These are phyloP conservation scores for Synergus umbraculus DNA, from an alignment of 2,888 invertebrate species.

Conservation along the genomic window DNA sequence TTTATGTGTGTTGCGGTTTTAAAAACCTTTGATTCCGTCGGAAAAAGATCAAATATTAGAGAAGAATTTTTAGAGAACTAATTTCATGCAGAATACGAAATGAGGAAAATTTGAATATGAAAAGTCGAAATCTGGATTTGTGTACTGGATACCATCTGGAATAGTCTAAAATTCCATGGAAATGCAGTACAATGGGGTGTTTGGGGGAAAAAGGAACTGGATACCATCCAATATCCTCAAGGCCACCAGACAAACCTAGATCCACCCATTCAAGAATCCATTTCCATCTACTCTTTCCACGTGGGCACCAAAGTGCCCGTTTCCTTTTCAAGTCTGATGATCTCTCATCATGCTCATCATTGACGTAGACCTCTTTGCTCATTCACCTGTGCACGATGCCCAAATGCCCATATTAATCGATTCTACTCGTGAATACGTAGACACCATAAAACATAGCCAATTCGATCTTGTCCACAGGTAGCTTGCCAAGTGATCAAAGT, in stretches of 20 bases:
- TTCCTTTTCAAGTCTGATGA: neutral
- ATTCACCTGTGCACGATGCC: neutral
- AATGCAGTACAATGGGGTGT: neutral
- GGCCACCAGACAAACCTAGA: neutral
- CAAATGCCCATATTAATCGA: conserved; percentile 27
- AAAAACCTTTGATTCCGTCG: too few relatives aligned
- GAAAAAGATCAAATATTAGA: too few relatives aligned
- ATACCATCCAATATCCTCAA: too few relatives aligned
- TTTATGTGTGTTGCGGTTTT: too few relatives aligned
- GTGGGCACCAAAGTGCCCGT: neutral
- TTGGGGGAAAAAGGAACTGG: too few relatives aligned
- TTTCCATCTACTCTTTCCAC: neutral
- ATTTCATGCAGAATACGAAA: neutral
- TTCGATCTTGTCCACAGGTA: conserved; percentile 55
- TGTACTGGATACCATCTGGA: neutral
- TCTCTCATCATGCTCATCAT: neutral
- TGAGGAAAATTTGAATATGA: neutral
- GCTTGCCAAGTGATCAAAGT: conserved; percentile 51
- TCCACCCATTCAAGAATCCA: neutral
- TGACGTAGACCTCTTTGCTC: conserved; percentile 7
- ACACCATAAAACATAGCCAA: conserved; percentile 54
- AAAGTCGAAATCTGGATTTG: neutral
- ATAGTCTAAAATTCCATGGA: neutral
- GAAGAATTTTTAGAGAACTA: too few relatives aligned
- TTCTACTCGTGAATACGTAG: conserved; percentile 42